phyloP scores from a whole-genome alignment of 2,797 vertebrate species.

The Paramormyrops hopkinsi region DNA sequence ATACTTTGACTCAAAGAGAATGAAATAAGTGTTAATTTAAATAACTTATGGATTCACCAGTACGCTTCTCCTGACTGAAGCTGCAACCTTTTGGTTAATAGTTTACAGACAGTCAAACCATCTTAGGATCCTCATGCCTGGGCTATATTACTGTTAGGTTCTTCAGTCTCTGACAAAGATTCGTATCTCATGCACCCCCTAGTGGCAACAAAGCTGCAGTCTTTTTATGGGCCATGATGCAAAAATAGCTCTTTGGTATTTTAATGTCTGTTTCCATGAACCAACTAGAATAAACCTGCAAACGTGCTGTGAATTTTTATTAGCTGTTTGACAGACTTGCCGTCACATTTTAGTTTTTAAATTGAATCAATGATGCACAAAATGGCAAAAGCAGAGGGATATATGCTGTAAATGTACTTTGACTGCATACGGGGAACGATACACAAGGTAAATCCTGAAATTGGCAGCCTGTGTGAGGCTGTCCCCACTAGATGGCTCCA shows the following conservation, averaged over 20 bases:
- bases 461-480: not conserved
- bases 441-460: not conserved
- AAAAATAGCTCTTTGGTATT: slow-evolving; percentile 1
- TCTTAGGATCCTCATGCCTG: not conserved
- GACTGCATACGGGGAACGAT: not conserved
- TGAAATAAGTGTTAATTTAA: not conserved
- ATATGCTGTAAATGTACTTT: not conserved
- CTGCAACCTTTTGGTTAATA: not conserved
- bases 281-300: not conserved
- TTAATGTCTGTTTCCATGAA: not conserved
- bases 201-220: not conserved
- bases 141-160: not conserved
- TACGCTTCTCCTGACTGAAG: not conserved
- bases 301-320: not conserved
- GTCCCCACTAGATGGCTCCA: slow-evolving; percentile 19
- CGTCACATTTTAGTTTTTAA: not conserved
- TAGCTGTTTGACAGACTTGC: not conserved
- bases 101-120: not conserved
- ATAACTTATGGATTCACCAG: not conserved
- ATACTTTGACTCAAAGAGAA: not conserved
- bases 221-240: not conserved
- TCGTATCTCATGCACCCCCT: not conserved
- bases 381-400: not conserved
- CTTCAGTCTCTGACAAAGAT: not conserved
- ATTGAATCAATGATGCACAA: not conserved